Base-by-base conservation (phyloP, 1,140 invertebrate genomes). In the Drosophila nannoptera region DNA sequence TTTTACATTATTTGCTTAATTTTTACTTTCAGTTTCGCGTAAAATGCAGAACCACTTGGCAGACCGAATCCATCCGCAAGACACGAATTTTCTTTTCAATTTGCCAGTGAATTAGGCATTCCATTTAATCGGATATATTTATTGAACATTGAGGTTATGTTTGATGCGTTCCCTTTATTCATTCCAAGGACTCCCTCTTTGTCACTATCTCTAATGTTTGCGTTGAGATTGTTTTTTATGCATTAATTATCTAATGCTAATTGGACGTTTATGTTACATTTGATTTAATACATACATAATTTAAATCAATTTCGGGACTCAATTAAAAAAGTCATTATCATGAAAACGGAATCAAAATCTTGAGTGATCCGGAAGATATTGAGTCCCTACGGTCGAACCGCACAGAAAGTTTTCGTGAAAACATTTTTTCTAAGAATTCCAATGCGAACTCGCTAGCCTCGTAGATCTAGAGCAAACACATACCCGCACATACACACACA, bases 301-400 rank as follows among this genome's bases (percentile, higher is more conserved):
- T 82, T 83, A 83, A 83, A 83, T 83, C 75, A 83, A 83, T 83
- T 83, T 76, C 46, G 78, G 78, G 78, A 78, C 78, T 83, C 76
- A 78, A 75, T 71, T 77, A 56, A 50, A 64, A 48, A 73, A 43
- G 38, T 49, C 8, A 12, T 14, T 12, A 33, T 8, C 14, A 16
- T 7, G 50, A 9, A 33, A 31, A 38, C 22, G 5, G 73, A 73
- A 50, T 78, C 60, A 62, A 58, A 36, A 67, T 36, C 46, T 49
- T 22, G 1, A 60, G 58, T 60, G 16, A 22, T 22, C 22, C 22
- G 22, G 22, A 22, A 22, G 22, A 22, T 33, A 82, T 77, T 75
- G 77, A 82, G 78, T 83, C 78, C 75, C 78, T 83, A 78, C 78
- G 78, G 78, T 83, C 78, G 78, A 83, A 83, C 78, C 78, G 78